These are phyloP conservation scores for Mylabris phalerata DNA, from an alignment of 1,140 invertebrate species.

Conservation along the genomic window DNA sequence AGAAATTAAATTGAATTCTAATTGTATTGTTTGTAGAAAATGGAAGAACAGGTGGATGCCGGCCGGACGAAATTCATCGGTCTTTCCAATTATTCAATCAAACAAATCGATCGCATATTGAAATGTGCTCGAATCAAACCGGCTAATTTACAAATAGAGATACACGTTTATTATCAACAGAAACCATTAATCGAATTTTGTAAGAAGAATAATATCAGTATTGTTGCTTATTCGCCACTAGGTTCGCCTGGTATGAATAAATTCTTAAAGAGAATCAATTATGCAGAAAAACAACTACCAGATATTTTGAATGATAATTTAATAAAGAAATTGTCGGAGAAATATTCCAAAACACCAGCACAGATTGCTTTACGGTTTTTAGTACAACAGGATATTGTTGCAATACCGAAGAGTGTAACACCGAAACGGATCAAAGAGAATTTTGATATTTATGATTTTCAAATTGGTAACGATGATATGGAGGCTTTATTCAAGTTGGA, in stretches of 20 bases:
- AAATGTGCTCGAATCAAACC: conserved; percentile 59
- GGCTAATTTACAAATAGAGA: conserved; percentile 69
- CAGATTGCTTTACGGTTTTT: conserved; percentile 55
- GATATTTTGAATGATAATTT: conserved; percentile 59
- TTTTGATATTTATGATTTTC: conserved; percentile 46
- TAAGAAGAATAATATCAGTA: conserved; percentile 57
- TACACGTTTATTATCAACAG: conserved; percentile 80
- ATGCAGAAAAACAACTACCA: conserved; percentile 43
- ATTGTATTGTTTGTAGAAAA: conserved; percentile 48
- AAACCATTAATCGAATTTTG: conserved; percentile 67
- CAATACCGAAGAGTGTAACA: conserved; percentile 59
- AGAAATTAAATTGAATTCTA: too few species aligned
- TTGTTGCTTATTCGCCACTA: conserved; percentile 79
- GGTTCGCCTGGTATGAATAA: conserved; percentile 55
- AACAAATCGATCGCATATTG: conserved; percentile 58
- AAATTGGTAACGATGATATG: conserved; percentile 40
- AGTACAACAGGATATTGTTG: conserved; percentile 49
- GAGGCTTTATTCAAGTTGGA: conserved; percentile 31
- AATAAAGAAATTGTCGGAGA: conserved; percentile 57
- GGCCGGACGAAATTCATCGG: conserved; percentile 63
- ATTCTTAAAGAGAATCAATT: conserved; percentile 8
- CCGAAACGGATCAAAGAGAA: conserved; percentile 51
- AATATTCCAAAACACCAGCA: conserved; percentile 51
- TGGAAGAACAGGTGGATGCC: conserved; percentile 64
- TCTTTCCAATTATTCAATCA: conserved; percentile 72